A percentile compares a stretch with the other conserved stretches of the same genome.
Evolutionary conservation across 1,140 invertebrate genomes (phyloP).

Genomic region (Leptestheria dahalacensis): DNA sequence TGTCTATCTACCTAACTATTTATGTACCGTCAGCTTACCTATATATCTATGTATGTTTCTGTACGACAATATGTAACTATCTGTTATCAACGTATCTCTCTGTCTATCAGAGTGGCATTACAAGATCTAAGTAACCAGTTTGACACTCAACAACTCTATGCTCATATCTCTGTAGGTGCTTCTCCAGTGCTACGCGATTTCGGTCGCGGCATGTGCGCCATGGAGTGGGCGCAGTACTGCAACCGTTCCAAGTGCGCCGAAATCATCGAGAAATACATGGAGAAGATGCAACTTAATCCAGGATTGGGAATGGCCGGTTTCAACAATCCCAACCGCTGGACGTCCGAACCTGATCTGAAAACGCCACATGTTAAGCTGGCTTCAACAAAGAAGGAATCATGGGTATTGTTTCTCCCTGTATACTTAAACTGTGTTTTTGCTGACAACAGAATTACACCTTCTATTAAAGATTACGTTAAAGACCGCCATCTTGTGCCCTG

Average conservation of each 20-base stretch:
- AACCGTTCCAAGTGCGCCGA: constrained; percentile 56
- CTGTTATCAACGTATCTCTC: background rate
- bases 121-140: background rate
- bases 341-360: constrained; percentile 8
- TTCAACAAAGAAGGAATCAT: constrained; percentile 10
- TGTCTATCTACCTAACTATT: no score
- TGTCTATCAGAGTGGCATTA: no score
- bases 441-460: no score
- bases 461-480: no score
- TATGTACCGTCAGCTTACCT: no score
- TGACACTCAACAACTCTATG: background rate
- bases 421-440: no score
- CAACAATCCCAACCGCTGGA: background rate
- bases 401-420: constrained; percentile 5
- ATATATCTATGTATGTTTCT: constrained; percentile 22
- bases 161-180: constrained; percentile 38
- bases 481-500: no score
- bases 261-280: constrained; percentile 46
- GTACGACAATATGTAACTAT: background rate
- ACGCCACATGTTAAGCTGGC: background rate
- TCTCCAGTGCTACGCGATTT: constrained; percentile 53
- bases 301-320: background rate
- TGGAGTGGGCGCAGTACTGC: constrained; percentile 64
- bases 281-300: constrained; percentile 8
- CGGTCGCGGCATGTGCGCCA: constrained; percentile 49